Base-by-base conservation (phyloP, 2,113 vertebrate species). In the Parus major region DNA sequence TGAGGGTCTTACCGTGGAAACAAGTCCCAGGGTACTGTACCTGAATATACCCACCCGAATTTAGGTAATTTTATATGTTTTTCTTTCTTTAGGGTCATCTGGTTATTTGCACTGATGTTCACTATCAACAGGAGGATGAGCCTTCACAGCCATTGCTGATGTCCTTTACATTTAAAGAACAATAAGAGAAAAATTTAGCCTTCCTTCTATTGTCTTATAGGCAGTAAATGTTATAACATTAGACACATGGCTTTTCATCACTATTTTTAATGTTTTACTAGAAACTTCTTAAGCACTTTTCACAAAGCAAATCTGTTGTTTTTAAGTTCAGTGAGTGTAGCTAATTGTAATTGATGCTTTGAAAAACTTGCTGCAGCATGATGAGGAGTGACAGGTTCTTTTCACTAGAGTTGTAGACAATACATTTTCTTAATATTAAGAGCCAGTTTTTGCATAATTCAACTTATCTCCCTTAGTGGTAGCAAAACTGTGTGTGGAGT, bases 41-140 rank as follows among this genome's bases (percentile, higher is more conserved):
- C n/a, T 65, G n/a, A 61, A 76, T 56, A 50, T n/a, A 36, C 31
- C 31, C 2, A 0, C 44, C 39, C 55, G 39, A 72, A 86, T 68
- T 18, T 69, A 76, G 31, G 47, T 78, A 35, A 85, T 80, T 91
- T 82, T 59, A 12, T 25, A 16, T 39, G 8, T 59, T 87, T 23
- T 82, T 70, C 76, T 88, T 90, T 92, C 79, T 79, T 70, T 82
- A 97, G 97, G 94, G 50, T 71, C 93, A 97, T 70, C 91, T 98
- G 86, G 73, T 98, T 92, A 93, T 98, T 96, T 97, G 95, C 47
- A 95, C 94, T 16, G 90, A 98, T 86, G 42, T 98, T 95, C 44
- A 19, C 35, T 96, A 96, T 76, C 83, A 96, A 21, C 46, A 21
- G 60, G 77, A 90, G 91, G 79, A 77, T 92, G 88, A 22, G 50